phyloP scores from a whole-genome alignment of 1,140 invertebrate genomes.

The Reticulitermes speratus region DNA sequence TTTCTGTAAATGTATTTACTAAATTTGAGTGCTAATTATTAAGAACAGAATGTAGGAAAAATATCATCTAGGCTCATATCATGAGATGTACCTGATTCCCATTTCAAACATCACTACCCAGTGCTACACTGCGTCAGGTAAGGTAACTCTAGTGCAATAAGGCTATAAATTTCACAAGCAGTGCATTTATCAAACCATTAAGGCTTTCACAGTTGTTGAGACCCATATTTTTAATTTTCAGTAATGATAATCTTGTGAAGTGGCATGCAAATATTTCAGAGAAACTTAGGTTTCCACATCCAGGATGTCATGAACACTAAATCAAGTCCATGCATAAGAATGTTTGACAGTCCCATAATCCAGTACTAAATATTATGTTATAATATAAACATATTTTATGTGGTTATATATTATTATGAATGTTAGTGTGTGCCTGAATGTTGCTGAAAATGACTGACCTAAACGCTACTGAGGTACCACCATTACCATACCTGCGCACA shows the following conservation, averaged over 20 bases:
- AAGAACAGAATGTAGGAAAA: background rate
- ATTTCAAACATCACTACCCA: background rate
- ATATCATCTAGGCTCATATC: background rate
- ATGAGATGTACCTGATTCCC: background rate
- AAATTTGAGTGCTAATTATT: background rate
- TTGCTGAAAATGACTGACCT: background rate
- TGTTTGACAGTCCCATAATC: too few relatives aligned
- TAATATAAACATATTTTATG: too few relatives aligned
- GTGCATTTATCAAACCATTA: background rate
- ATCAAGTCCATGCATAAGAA: too few relatives aligned
- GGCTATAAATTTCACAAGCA: background rate
- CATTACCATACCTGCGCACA: conserved; percentile 1
- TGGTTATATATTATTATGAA: too few relatives aligned
- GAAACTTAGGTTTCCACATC: too few relatives aligned
- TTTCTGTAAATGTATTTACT: background rate
- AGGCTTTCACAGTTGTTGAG: too few relatives aligned
- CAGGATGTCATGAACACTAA: too few relatives aligned
- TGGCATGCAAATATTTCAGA: too few relatives aligned
- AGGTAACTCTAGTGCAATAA: background rate
- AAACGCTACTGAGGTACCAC: background rate
- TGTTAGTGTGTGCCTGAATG: background rate
- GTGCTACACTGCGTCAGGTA: background rate
- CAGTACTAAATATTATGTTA: too few relatives aligned
- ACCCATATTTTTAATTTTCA: too few relatives aligned
- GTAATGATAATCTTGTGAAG: too few relatives aligned